Percentiles rank a stretch among this genome's conserved stretches.
These are phyloP conservation scores for Formicarius rufipectus DNA, from an alignment of 2,113 vertebrate species.

Conservation along the genomic window DNA sequence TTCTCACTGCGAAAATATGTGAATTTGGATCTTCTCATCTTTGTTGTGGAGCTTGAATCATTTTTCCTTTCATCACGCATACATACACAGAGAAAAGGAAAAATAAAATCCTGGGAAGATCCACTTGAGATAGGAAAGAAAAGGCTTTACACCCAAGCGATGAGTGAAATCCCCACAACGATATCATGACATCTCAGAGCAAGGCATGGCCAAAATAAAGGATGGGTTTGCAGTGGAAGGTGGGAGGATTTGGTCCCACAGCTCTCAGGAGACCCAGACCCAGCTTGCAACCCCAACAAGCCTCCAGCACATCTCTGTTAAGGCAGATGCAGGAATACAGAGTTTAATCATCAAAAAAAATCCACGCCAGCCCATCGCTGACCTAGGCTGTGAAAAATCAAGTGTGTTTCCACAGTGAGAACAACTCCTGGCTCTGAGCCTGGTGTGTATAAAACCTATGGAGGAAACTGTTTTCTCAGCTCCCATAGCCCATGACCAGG, in stretches of 20 bases:
- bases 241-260: background rate
- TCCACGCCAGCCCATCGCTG: background rate
- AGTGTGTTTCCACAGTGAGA: background rate
- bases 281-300: background rate
- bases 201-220: slow-evolving; percentile 28
- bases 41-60: slow-evolving; percentile 59
- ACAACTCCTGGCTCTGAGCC: background rate
- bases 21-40: slow-evolving; percentile 64
- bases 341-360: background rate
- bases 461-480: background rate
- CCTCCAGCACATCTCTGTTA: background rate
- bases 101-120: slow-evolving; percentile 59
- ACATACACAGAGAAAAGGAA: slow-evolving; percentile 4
- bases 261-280: background rate
- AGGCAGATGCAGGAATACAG: background rate
- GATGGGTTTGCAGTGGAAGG: background rate
- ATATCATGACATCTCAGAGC: background rate
- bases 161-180: slow-evolving; percentile 18
- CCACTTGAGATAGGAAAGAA: slow-evolving; percentile 41
- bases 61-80: slow-evolving; percentile 57
- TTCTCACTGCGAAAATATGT: slow-evolving; percentile 61
- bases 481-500: background rate
- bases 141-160: slow-evolving; percentile 32
- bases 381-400: background rate
- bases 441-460: background rate